Evolutionary conservation across 2,113 vertebrate species (phyloP).

Genomic region (Myotis yumanensis): DNA sequence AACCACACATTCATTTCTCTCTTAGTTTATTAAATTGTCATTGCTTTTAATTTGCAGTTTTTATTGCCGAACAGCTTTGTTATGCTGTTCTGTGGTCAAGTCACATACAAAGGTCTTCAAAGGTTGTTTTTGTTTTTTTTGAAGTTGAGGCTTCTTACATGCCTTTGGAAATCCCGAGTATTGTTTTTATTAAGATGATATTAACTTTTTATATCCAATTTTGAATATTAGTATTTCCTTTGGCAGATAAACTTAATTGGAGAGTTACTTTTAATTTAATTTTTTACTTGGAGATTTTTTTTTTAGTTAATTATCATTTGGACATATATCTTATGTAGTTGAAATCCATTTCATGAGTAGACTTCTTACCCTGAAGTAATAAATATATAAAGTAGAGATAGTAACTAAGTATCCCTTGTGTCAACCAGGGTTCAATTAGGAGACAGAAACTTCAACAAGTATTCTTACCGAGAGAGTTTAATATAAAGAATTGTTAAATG

Average conservation of each 20-base stretch:
- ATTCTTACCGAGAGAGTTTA: not conserved
- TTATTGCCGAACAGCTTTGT: slow-evolving; percentile 5
- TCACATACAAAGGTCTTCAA: not conserved
- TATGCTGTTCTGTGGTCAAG: not conserved
- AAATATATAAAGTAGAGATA: slow-evolving; percentile 9
- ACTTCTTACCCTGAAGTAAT: slow-evolving; percentile 10
- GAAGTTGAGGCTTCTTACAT: not conserved
- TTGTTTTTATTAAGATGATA: not conserved
- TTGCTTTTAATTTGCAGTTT: slow-evolving; percentile 21
- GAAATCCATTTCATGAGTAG: not conserved
- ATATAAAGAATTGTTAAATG: not conserved
- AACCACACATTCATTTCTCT: not conserved
- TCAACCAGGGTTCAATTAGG: not conserved
- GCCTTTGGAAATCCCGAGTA: slow-evolving; percentile 4
- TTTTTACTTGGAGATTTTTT: not conserved
- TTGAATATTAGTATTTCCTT: slow-evolving; percentile 20
- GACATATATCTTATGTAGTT: not conserved
- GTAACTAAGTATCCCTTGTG: not conserved
- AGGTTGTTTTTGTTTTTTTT: not conserved
- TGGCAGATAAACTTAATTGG: not conserved
- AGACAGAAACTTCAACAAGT: not conserved
- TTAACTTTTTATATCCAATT: not conserved
- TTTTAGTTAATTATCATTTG: not conserved
- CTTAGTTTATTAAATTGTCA: not conserved
- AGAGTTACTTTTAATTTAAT: not conserved